Base-by-base conservation (phyloP, 2,113 vertebrate genomes). In the Genyomyrus donnyi region DNA sequence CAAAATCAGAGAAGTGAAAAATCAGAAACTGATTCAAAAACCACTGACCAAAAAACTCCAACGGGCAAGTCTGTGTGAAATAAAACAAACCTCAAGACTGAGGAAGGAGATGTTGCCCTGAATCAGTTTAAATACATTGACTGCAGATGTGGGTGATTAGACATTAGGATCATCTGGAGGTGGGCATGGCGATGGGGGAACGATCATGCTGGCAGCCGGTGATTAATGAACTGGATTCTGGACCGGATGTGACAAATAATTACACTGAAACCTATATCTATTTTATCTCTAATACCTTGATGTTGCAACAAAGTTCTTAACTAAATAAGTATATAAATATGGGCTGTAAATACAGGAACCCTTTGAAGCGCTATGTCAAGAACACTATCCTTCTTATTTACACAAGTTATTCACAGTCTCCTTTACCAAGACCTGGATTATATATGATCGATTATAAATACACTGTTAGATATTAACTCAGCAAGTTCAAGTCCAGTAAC, bases 261-360 rank as follows among this genome's bases (percentile, higher is more conserved):
- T 13, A 9, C 66, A 11, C n/a, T 74, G n/a, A 74, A 74, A 74
- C 66, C 66, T 35, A 74, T 17, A 15, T 74, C 1, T 74, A 35
- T 74, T 74, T 74, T 13, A 74, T 31, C 11, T 74, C 27, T 80
- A 80, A 80, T 80, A 42, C 74, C 74, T 42, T 80, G 35, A 80
- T 80, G 74, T 80, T 80, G 74, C 74, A 80, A 80, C 74, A 80
- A 80, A 42, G 74, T 80, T 80, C 74, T 19, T 80, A 80, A 39
- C 31, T 80, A 80, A 80, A 80, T 70, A 70, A 70, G 62, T 31
- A 31, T 70, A 13, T 31, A 42, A 80, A 80, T 80, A 39, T 80
- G 35, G 35, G 35, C 5, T 80, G 1, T 13, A 80, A 39, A 39
- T 39, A 80, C 35, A 80, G 35, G 74, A 39, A 80, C 74, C 35